Evolutionary conservation across 2,888 invertebrate genomes (phyloP), one percentile per base, ranked within the genome.

Genomic region (Cyaniris semiargus): DNA sequence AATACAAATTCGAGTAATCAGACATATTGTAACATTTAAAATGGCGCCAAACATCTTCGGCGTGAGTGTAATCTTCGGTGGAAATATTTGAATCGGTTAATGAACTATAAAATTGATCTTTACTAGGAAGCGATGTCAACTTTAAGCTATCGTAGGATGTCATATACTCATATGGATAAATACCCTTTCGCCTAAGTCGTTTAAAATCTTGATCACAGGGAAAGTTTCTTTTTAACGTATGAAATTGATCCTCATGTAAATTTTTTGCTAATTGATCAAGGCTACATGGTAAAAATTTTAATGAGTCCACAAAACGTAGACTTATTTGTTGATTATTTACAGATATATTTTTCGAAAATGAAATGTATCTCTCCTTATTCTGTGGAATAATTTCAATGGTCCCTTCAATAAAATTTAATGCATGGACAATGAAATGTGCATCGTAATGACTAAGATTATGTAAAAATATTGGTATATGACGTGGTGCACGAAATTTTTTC

Each of bases 81-180:
- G 76, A 70, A 70, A 0, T 6, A 34, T 34, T 34, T 34, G 34
- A 34, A 34, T 34, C 34, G 34, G 34, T 6, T 34, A 34, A 34
- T 34, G 34, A 34, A 34, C 34, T 34, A 34, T 34, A 34, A 34
- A 34, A 34, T 34, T 34, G 34, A 18, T 78, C 48, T 77, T 76
- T 76, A 27, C n/a, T 6, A 4, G 84, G 82, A 3, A 84, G 71
- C 2, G 79, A 77, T 7, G 76, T 78, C 27, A 78, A 53, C n/a
- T 81, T 75, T 18, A 83, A 79, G 21, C 66, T 74, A 15, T 79
- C 60, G 75, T 80, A 81, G 10, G 78, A 80, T 21, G 77, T 79
- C 18, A 84, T 79, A 56, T 80, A 81, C 23, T 83, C 83, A 74
- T 83, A 83, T 0, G 84, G 83, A 78, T 79, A 83, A 13, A 34